Evolutionary conservation across 35 echinoderm and acorn worm genomes (phyloP).

Genomic region (Holothuria glaberrima): DNA sequence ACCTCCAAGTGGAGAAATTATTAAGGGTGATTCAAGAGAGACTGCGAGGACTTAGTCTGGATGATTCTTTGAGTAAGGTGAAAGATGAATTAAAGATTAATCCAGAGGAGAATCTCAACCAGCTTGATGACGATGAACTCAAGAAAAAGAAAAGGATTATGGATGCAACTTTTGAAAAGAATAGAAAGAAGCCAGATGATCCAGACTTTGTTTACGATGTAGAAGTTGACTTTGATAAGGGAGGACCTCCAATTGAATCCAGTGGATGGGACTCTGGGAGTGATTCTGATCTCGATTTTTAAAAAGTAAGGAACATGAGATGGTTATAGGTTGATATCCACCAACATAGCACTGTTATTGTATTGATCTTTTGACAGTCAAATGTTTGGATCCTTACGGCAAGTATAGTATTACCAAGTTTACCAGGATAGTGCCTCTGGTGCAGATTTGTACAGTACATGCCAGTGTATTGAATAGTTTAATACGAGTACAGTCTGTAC

Average conservation of each 20-base stretch:
- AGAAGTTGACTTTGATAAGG: conserved; percentile 88
- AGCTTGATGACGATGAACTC: conserved; percentile 79
- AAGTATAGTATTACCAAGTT: no score
- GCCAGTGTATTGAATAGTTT: no score
- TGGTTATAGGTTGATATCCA: no score
- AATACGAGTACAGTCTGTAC: no score
- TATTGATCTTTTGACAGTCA: no score
- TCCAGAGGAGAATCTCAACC: conserved; percentile 81
- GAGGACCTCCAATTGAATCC: conserved; percentile 73
- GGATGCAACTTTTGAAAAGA: conserved; percentile 93
- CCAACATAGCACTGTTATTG: no score
- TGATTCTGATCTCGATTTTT: conserved; percentile 88
- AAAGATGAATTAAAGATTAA: conserved; percentile 65
- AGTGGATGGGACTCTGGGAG: conserved; percentile 94
- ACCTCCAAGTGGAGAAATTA: conserved; percentile 82
- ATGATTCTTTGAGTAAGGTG: conserved; percentile 71
- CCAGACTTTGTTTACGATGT: conserved; percentile 91
- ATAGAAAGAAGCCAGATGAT: conserved; percentile 84
- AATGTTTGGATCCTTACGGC: no score
- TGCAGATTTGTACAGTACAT: no score
- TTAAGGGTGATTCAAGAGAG: conserved; percentile 83
- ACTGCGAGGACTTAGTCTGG: conserved; percentile 65
- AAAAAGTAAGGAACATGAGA: not conserved
- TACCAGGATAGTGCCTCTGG: no score
- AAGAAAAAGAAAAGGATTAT: conserved; percentile 82